These are phyloP conservation scores for Girardinus metallicus DNA, from an alignment of 2,797 vertebrate genomes.

Conservation along the genomic window DNA sequence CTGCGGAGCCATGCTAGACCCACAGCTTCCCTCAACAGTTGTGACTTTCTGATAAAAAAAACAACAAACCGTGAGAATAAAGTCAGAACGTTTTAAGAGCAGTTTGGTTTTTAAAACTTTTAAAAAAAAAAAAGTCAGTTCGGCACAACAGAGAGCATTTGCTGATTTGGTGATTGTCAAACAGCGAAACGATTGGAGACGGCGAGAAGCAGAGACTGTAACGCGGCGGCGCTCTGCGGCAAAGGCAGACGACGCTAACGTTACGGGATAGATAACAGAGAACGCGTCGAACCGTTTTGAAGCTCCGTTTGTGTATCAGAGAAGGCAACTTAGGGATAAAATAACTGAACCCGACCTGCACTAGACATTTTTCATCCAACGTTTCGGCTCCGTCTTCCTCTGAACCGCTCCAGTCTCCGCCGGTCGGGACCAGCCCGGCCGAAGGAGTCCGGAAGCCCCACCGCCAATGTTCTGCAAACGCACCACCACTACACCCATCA, in stretches of 20 bases:
- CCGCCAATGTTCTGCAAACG: constrained; percentile 71
- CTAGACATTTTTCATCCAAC: constrained; percentile 30
- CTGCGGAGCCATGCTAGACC: constrained; percentile 36
- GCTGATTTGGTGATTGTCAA: constrained; percentile 74
- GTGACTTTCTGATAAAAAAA: constrained; percentile 8
- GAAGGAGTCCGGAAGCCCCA: constrained; percentile 76
- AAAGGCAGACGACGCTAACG: constrained; percentile 37
- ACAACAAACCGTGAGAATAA: constrained; percentile 9
- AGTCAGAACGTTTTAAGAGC: constrained; percentile 57
- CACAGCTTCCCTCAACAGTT: constrained; percentile 32
- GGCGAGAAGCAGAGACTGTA: constrained; percentile 19
- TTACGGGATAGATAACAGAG: constrained; percentile 58
- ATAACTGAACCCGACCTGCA: constrained; percentile 45
- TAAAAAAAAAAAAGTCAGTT: constrained; percentile 44
- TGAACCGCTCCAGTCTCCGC: constrained; percentile 19
- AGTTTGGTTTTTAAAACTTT: constrained; percentile 37
- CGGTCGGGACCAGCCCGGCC: constrained; percentile 90
- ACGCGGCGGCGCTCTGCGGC: constrained; percentile 28
- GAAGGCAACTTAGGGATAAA: constrained; percentile 22
- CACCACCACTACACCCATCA: too few relatives aligned
- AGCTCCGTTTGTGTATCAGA: constrained; percentile 44
- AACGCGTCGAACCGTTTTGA: constrained; percentile 54
- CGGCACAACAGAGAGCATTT: constrained; percentile 31
- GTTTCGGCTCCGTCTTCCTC: constrained; percentile 24
- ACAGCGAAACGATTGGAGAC: constrained; percentile 43